A percentile compares a stretch with the other conserved stretches of the same genome.
phyloP scores from a whole-genome alignment of 2,888 invertebrate species.

The Eumacrocentrus americanus region DNA sequence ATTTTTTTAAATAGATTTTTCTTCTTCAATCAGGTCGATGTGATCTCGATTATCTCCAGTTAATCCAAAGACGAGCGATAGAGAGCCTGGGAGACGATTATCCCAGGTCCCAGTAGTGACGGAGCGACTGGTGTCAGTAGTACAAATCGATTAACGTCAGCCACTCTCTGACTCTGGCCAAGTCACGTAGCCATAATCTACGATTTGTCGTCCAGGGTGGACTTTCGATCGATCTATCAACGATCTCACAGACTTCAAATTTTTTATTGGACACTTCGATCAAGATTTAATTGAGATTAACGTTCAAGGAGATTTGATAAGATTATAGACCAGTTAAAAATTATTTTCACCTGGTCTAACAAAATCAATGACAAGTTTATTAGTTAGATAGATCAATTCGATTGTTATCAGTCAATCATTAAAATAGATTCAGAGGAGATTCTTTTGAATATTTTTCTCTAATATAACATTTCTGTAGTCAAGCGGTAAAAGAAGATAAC shows the following conservation, averaged over 20 bases:
- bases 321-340: not conserved
- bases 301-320: not conserved
- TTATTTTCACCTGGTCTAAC: not conserved
- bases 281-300: not conserved
- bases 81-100: not conserved
- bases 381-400: too few relatives aligned
- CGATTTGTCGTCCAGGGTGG: not conserved
- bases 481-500: too few relatives aligned
- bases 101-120: constrained; percentile 10
- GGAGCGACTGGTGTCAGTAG: constrained; percentile 22
- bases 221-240: not conserved
- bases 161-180: not conserved
- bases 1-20: not conserved
- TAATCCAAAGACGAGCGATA: constrained; percentile 1
- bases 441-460: too few relatives aligned
- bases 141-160: constrained; percentile 26
- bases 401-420: too few relatives aligned
- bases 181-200: not conserved
- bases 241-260: not conserved
- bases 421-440: too few relatives aligned
- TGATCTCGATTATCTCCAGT: constrained; percentile 11
- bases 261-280: not conserved
- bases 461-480: too few relatives aligned
- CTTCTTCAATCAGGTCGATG: not conserved
- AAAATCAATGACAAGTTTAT: too few relatives aligned